Evolutionary conservation across 2,888 invertebrate genomes (phyloP).

Genomic region (Amphiduros pacificus): DNA sequence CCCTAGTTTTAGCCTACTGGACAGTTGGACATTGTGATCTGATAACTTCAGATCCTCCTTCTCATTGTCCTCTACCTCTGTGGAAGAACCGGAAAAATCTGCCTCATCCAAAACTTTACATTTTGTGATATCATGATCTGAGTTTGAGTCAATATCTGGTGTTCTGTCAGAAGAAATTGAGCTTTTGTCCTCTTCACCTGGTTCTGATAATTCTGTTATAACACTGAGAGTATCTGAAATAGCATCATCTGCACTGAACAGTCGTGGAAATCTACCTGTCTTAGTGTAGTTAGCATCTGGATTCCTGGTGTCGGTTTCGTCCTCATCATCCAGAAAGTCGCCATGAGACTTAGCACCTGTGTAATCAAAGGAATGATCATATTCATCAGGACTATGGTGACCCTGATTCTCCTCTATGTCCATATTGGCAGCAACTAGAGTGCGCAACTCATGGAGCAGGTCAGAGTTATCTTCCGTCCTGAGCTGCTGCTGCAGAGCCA

Average conservation of each 20-base stretch:
- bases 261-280: not conserved
- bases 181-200: constrained; percentile 25
- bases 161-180: too few species aligned
- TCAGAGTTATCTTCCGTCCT: not conserved
- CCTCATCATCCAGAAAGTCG: constrained; percentile 16
- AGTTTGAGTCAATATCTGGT: too few species aligned
- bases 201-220: constrained; percentile 46
- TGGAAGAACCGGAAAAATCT: too few species aligned
- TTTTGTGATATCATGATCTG: too few species aligned
- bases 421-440: constrained; percentile 13
- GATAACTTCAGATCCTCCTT: too few species aligned
- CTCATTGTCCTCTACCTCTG: too few species aligned
- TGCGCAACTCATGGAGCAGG: constrained; percentile 5
- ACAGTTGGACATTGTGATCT: too few species aligned
- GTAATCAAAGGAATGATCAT: constrained; percentile 2
- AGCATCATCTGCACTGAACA: constrained; percentile 18
- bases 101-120: too few species aligned
- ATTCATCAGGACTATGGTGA: not conserved
- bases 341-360: constrained; percentile 3
- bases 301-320: not conserved
- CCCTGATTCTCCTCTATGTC: not conserved
- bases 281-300: not conserved
- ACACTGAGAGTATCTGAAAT: constrained; percentile 46
- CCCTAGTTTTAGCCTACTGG: too few species aligned
- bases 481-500: not conserved